Base-by-base conservation (phyloP, 1,140 invertebrate genomes). In the Apis florea region DNA sequence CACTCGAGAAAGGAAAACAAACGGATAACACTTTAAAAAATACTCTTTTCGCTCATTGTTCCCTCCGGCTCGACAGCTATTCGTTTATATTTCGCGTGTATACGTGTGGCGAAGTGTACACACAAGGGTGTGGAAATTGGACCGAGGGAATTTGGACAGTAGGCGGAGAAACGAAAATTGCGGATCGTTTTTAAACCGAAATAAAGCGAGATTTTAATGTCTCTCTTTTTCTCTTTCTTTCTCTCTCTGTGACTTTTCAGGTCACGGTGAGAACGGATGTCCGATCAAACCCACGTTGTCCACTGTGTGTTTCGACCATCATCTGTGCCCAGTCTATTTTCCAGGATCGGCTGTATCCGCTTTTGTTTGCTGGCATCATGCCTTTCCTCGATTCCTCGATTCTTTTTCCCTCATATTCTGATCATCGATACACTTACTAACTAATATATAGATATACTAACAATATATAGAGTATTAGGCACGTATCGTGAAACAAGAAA, bases 141-240 rank as follows among this genome's bases (percentile, higher is more conserved):
- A 59, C 51, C 72, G 61, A 24, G 15, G 6, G 17, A 81, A 76
- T 76, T n/a, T 82, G 26, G 40, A 2, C 13, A 13, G 54, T 40
- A 5, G 31, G 31, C 2, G 17, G 17, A 8, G 26, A 17, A 54
- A 71, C 17, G 51, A 53, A 72, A 83, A 83, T 83, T 26, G 79
- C 47, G 69, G 31, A 79, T 58, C 53, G 47, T 72, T 79, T 68
- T 79, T 79, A 58, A 67, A 83, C 53, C 53, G 49, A 63, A 82
- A 82, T 64, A 72, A 72, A 79, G 17, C n/a, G 53, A 26, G 61
- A 69, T 59, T 76, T 26, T 40, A 19, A 53, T 79, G 61, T 13
- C 54, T 49, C 40, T 49, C 71, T 19, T 40, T 61, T 47, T 31
- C 26, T 31, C 26, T 31, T 3, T 31, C 31, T 31, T 5, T 40